Evolutionary conservation across 2,113 vertebrate species (phyloP).

Genomic region (Callithrix jacchus): DNA sequence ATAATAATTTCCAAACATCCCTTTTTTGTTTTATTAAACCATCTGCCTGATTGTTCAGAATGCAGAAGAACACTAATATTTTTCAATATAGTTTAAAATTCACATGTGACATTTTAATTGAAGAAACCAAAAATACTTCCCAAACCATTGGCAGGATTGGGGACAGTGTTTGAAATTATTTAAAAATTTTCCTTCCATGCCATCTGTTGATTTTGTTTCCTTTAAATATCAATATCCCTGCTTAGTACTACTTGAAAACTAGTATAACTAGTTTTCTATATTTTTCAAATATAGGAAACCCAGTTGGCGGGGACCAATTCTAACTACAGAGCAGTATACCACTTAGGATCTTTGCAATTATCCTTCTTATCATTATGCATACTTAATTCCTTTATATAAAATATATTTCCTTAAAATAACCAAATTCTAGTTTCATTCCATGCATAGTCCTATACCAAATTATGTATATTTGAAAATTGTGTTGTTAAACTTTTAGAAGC

Average conservation of each 20-base stretch:
- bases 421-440: neutral
- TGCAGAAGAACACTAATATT: slow-evolving; percentile 23
- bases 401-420: neutral
- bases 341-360: neutral
- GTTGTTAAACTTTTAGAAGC: slow-evolving; percentile 7
- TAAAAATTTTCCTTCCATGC: neutral
- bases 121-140: slow-evolving; percentile 17
- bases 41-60: slow-evolving; percentile 36
- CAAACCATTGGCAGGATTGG: neutral
- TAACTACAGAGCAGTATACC: neutral
- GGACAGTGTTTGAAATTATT: slow-evolving; percentile 48
- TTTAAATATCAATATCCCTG: neutral
- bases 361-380: neutral
- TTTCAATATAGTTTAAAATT: slow-evolving; percentile 9
- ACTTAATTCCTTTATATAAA: neutral
- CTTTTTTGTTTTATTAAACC: neutral
- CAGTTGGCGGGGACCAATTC: neutral
- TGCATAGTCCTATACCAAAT: neutral
- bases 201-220: slow-evolving; percentile 24
- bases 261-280: too few relatives aligned
- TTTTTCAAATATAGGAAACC: neutral
- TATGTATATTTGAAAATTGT: neutral
- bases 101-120: slow-evolving; percentile 45
- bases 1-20: neutral
- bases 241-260: neutral